Evolutionary conservation across 2,888 invertebrate genomes (phyloP), one percentile per base, ranked within the genome.

Genomic region (Eupithecia centaureata): DNA sequence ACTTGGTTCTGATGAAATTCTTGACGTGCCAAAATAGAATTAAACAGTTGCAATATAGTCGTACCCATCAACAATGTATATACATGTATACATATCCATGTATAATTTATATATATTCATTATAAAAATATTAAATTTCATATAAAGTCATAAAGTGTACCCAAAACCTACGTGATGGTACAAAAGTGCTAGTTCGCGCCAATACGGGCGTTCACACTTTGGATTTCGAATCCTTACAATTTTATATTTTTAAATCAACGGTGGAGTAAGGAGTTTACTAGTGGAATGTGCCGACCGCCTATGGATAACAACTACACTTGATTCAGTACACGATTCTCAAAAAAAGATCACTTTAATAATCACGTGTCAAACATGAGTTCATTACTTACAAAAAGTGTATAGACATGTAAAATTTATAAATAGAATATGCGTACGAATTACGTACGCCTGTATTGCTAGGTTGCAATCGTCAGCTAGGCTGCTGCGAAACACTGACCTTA

Each of bases 61-160:
- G 90, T 91, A 91, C 91, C 90, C 91, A 89, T 91, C 92, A 92
- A 93, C 92, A 92, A 92, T 93, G 92, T 93, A 89, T 92, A 91
- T 92, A 92, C 91, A 92, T 92, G 92, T 92, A 91, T 92, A 93
- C 92, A 92, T 92, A 92, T 89, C 86, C 91, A 92, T 92, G 92
- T 92, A 92, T 92, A 92, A 91, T 92, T 92, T 92, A 92, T 92
- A 92, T 92, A 92, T 92, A 92, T 92, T 91, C 89, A 92, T 91
- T 92, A 92, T 90, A 93, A 93, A 93, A 93, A 93, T 92, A 92
- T 92, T 86, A 92, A 92, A 92, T 92, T 93, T 93, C 86, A 92
- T 93, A 92, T 92, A 93, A 93, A 93, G 92, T 92, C 92, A 92
- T 92, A 93, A 93, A 93, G 91, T 92, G 93, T 93, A 93, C 93